Conservation (phyloP, 2,797 vertebrate genomes). For the Setipinna tenuifilis region DNA sequence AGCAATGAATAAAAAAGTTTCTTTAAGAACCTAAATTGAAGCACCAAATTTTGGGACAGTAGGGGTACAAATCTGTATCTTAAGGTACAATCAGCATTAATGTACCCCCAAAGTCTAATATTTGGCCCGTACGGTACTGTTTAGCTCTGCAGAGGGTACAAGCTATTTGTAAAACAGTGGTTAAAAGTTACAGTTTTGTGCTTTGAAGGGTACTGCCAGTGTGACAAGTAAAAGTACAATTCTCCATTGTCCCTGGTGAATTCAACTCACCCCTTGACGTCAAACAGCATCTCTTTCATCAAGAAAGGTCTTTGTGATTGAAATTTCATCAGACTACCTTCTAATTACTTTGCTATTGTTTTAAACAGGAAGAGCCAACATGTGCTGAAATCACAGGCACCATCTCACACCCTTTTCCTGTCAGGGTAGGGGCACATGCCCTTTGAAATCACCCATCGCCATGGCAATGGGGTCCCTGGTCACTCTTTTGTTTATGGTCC, state of each 20-base stretch:
- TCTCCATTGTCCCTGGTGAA: neutral
- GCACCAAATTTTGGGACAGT: neutral
- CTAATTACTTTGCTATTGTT: conserved; percentile 7
- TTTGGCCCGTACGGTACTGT: too few species aligned
- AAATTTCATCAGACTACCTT: neutral
- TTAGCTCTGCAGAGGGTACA: too few species aligned
- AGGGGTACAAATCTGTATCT: too few species aligned
- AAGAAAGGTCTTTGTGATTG: conserved; percentile 13
- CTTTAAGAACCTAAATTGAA: neutral
- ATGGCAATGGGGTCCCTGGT: neutral
- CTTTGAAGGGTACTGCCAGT: too few species aligned
- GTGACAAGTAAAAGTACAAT: too few species aligned
- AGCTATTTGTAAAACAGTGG: too few species aligned
- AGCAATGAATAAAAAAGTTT: neutral
- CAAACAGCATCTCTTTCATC: neutral
- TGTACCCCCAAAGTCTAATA: too few species aligned
- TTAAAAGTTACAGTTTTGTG: too few species aligned
- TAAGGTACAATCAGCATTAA: too few species aligned
- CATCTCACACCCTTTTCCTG: conserved; percentile 7
- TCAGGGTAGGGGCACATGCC: neutral
- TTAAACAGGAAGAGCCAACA: neutral
- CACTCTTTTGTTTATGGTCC: neutral
- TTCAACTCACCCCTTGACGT: neutral
- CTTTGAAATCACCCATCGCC: neutral
- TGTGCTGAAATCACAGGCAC: neutral